These are phyloP conservation scores for Protobothrops mucrosquamatus DNA, from an alignment of 2,113 vertebrate species.

Conservation along the genomic window DNA sequence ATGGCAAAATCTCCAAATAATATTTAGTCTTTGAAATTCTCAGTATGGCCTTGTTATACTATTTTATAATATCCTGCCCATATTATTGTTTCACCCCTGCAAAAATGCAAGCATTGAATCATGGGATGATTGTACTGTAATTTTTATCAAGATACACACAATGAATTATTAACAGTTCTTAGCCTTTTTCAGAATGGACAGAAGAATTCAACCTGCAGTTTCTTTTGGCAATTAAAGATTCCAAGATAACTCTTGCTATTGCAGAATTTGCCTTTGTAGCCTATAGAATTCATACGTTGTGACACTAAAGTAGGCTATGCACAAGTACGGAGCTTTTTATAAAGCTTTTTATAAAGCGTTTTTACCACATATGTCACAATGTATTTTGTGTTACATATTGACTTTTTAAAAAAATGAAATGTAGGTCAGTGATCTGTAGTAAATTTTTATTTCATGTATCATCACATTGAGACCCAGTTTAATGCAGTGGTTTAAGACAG, in stretches of 20 bases:
- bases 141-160: neutral
- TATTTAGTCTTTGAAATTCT: neutral
- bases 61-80: neutral
- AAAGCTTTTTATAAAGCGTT: neutral
- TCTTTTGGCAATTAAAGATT: neutral
- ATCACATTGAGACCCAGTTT: too few species aligned
- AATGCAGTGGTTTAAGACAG: too few species aligned
- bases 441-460: neutral
- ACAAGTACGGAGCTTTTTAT: neutral
- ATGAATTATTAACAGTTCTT: neutral
- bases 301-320: neutral
- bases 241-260: too few species aligned
- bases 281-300: neutral
- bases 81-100: neutral
- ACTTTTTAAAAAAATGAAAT: neutral
- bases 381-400: neutral
- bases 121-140: neutral
- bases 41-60: neutral
- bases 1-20: neutral
- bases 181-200: neutral
- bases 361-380: neutral
- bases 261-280: neutral
- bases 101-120: neutral
- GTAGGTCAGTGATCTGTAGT: neutral
- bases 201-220: neutral